These are phyloP conservation scores for Apamea epomidion DNA, from an alignment of 2,888 invertebrate genomes.

Conservation along the genomic window DNA sequence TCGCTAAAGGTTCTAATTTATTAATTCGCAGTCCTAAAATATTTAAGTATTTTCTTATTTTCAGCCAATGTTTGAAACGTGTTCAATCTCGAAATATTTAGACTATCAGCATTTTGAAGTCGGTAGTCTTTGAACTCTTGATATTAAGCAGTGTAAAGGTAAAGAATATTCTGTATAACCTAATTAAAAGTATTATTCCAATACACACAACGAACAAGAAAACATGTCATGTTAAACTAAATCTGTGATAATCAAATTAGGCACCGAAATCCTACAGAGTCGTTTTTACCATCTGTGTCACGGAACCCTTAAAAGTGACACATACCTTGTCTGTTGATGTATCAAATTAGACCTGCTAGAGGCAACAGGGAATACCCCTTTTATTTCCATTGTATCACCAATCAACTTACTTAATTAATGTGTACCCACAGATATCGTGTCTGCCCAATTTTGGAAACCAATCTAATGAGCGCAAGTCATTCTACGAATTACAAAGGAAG, in stretches of 20 bases:
- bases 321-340: background rate
- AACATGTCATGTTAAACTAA: constrained; percentile 1
- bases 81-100: background rate
- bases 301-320: constrained; percentile 31
- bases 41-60: background rate
- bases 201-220: background rate
- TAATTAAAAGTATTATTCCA: background rate
- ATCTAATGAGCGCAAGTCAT: background rate
- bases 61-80: background rate
- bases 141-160: background rate
- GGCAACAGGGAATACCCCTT: background rate
- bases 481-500: constrained; percentile 5
- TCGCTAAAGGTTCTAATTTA: background rate
- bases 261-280: constrained; percentile 25
- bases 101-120: background rate
- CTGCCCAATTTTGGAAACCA: background rate
- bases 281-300: constrained; percentile 5
- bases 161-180: background rate
- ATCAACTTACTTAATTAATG: background rate
- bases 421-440: background rate
- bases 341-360: background rate
- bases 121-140: background rate
- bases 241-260: constrained; percentile 27
- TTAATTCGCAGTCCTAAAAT: background rate
- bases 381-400: background rate